Conservation (phyloP, 2,797 vertebrate species). For the Characodon lateralis region DNA sequence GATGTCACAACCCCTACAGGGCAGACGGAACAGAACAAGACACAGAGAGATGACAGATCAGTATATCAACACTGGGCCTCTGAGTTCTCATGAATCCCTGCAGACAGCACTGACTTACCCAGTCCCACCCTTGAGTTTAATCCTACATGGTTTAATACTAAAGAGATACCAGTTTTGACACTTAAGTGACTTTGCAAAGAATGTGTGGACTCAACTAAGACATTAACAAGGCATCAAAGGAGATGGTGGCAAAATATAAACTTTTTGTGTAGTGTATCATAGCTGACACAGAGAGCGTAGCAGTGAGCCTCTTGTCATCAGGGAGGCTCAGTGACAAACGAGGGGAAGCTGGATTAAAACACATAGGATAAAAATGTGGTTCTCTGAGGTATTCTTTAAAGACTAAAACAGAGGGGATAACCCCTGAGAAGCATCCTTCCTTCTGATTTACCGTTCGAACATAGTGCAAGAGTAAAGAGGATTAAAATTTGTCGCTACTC, state of each 20-base stretch:
- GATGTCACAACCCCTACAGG: slow-evolving; percentile 44
- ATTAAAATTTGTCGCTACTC: slow-evolving; percentile 22
- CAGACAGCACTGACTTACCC: slow-evolving; percentile 18
- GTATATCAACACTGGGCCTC: slow-evolving; percentile 62
- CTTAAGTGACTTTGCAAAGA: slow-evolving; percentile 44
- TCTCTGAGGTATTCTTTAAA: slow-evolving; percentile 53
- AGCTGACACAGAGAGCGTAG: slow-evolving; percentile 34
- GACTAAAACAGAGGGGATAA: slow-evolving; percentile 36
- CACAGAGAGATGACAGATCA: slow-evolving; percentile 63
- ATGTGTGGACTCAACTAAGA: slow-evolving; percentile 46
- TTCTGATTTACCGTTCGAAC: neutral
- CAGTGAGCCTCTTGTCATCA: slow-evolving; percentile 62
- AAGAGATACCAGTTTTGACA: slow-evolving; percentile 23
- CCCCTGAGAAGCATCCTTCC: slow-evolving; percentile 14
- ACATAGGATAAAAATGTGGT: slow-evolving; percentile 27
- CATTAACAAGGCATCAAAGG: slow-evolving; percentile 19
- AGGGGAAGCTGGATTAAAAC: slow-evolving; percentile 62
- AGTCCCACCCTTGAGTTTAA: slow-evolving; percentile 28
- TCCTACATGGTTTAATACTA: slow-evolving; percentile 10
- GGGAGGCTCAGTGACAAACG: slow-evolving; percentile 49
- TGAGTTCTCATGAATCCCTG: slow-evolving; percentile 44
- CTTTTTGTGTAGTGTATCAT: slow-evolving; percentile 8
- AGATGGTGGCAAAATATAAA: slow-evolving; percentile 33
- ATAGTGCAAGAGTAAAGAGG: slow-evolving; percentile 1
- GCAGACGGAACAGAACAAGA: slow-evolving; percentile 53